These are phyloP conservation scores for Pyrgilauda ruficollis DNA, from an alignment of 2,113 vertebrate species.

Conservation along the genomic window DNA sequence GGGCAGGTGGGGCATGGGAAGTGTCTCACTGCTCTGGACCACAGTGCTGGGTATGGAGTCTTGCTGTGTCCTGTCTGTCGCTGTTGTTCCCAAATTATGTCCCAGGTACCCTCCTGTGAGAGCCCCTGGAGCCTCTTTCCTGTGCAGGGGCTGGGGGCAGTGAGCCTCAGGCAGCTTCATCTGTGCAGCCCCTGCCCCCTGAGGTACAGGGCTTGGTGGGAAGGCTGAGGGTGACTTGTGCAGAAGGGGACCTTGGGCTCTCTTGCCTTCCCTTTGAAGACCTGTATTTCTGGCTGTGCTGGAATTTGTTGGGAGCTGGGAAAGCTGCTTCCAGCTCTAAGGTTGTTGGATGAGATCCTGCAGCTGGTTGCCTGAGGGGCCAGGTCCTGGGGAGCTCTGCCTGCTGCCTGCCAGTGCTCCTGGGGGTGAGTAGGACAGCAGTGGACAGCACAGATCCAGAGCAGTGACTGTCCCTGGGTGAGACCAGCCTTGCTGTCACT, in stretches of 20 bases:
- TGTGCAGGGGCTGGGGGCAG: background rate
- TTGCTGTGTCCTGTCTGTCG: background rate
- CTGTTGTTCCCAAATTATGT: background rate
- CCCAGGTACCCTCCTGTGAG: background rate
- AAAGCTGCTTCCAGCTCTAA: background rate
- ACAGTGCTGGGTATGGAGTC: background rate
- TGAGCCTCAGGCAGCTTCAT: background rate
- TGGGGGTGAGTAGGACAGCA: background rate
- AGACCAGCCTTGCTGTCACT: background rate
- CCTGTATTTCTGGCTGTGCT: background rate
- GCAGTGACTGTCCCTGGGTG: background rate
- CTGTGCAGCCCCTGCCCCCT: background rate
- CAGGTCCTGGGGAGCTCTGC: background rate
- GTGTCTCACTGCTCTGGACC: background rate
- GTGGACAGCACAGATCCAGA: background rate
- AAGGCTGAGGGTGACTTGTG: background rate
- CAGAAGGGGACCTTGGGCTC: background rate
- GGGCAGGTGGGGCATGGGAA: background rate
- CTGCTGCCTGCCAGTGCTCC: background rate
- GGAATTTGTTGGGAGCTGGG: background rate
- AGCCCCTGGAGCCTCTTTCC: background rate
- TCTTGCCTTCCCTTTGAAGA: background rate
- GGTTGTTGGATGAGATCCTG: background rate
- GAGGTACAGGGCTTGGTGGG: background rate
- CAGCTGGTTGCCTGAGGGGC: background rate